Evolutionary conservation across 2,888 invertebrate species (phyloP).

Genomic region (Sphaerophoria rueppellii): DNA sequence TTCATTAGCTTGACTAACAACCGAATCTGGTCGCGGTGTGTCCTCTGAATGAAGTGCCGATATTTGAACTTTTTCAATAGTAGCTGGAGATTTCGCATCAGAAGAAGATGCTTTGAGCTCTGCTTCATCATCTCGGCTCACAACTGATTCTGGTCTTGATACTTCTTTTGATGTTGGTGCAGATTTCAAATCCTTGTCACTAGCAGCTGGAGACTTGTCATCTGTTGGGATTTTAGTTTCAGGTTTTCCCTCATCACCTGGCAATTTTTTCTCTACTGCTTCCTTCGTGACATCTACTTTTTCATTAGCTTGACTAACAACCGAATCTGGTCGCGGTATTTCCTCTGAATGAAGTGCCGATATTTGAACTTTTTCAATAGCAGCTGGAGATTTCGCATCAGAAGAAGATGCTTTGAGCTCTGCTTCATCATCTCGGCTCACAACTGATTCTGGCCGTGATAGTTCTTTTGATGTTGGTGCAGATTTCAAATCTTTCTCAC

Average conservation of each 20-base stretch:
- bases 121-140: background rate
- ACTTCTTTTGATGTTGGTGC: constrained; percentile 62
- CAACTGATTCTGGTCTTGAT: constrained; percentile 49
- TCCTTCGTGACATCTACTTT: constrained; percentile 55
- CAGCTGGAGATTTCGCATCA: background rate
- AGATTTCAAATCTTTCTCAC: constrained; percentile 24
- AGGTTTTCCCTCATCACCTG: constrained; percentile 8
- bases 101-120: too few species aligned
- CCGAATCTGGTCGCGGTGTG: constrained; percentile 71
- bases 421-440: background rate
- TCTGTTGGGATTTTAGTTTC: constrained; percentile 27
- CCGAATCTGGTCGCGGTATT: constrained; percentile 78
- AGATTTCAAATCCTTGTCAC: constrained; percentile 73
- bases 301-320: constrained; percentile 73
- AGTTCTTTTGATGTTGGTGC: background rate
- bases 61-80: too few species aligned
- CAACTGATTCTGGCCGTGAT: constrained; percentile 6
- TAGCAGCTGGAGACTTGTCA: constrained; percentile 30
- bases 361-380: constrained; percentile 7
- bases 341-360: constrained; percentile 52
- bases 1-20: constrained; percentile 21
- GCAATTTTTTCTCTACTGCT: constrained; percentile 73
- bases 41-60: constrained; percentile 54
- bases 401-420: background rate
- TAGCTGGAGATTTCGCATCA: too few species aligned